A percentile compares a stretch with the other conserved stretches of the same genome.
These are phyloP conservation scores for Trochalopteron elliotii DNA, from an alignment of 2,113 vertebrate species.

Conservation along the genomic window DNA sequence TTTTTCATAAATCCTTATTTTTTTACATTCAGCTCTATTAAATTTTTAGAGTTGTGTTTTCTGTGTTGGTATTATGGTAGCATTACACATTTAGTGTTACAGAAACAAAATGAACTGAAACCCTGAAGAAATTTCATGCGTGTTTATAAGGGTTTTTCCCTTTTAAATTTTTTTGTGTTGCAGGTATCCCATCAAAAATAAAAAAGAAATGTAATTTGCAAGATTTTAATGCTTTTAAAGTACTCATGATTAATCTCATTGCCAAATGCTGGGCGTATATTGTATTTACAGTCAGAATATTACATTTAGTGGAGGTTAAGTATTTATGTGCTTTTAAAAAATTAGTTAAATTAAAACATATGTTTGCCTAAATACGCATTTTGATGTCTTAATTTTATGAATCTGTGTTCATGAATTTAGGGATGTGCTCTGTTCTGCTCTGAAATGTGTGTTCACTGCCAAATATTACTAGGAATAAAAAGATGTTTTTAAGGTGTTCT, in stretches of 20 bases:
- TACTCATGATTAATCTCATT: not conserved
- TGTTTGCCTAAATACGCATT: not conserved
- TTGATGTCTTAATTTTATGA: not conserved
- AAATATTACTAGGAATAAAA: not conserved
- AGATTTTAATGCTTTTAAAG: not conserved
- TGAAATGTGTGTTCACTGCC: not conserved
- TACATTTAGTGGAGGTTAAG: not conserved
- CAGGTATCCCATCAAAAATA: not conserved
- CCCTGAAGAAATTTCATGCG: not conserved
- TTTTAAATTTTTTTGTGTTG: not conserved
- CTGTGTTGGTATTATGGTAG: not conserved
- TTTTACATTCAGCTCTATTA: not conserved
- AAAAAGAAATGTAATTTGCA: not conserved
- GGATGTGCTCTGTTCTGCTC: not conserved
- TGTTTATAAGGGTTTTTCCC: not conserved
- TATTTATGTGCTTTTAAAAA: not conserved
- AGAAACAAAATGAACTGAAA: conserved; percentile 19
- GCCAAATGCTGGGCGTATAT: not conserved
- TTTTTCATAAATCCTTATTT: conserved; percentile 32
- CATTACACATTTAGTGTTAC: not conserved
- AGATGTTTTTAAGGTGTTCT: not conserved
- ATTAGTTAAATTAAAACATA: not conserved
- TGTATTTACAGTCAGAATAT: not conserved
- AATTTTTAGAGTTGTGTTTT: not conserved
- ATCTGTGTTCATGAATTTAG: not conserved